Conservation (phyloP, 2,797 vertebrate genomes). For the Gastrophryne carolinensis region DNA sequence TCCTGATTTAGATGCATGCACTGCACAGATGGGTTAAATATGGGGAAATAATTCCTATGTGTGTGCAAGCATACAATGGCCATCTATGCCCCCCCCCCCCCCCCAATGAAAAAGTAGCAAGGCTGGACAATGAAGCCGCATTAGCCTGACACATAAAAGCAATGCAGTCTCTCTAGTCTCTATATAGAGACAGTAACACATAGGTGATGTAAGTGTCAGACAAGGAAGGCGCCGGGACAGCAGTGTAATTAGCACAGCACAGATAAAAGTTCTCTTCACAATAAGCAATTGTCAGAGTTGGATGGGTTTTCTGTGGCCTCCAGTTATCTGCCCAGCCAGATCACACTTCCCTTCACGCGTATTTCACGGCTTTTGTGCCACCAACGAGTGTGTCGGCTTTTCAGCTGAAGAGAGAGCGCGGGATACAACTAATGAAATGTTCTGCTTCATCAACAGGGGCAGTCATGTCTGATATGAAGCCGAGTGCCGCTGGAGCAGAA, state of each 20-base stretch:
- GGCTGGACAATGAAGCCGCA: too few relatives aligned
- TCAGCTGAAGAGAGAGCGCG: background rate
- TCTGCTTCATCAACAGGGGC: background rate
- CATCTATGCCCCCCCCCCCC: too few relatives aligned
- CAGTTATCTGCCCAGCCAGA: background rate
- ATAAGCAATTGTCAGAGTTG: background rate
- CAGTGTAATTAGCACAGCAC: background rate
- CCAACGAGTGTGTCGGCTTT: background rate
- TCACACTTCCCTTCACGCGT: background rate
- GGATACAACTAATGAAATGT: slow-evolving; percentile 1
- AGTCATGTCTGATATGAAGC: slow-evolving; percentile 2
- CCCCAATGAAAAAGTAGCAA: too few relatives aligned
- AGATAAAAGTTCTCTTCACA: background rate
- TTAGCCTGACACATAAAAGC: too few relatives aligned
- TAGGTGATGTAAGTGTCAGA: background rate
- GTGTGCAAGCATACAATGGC: too few relatives aligned
- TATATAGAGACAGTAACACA: background rate
- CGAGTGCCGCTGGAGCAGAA: slow-evolving; percentile 5
- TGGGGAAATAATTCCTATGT: too few relatives aligned
- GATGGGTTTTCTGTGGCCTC: background rate
- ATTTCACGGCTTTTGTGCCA: background rate
- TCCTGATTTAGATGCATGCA: too few relatives aligned
- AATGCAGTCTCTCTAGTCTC: too few relatives aligned
- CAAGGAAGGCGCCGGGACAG: background rate
- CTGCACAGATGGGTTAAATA: too few relatives aligned